A percentile compares a stretch with the other conserved stretches of the same genome.
These are phyloP conservation scores for Cephus sareptanus DNA, from an alignment of 2,888 invertebrate species.

Conservation along the genomic window DNA sequence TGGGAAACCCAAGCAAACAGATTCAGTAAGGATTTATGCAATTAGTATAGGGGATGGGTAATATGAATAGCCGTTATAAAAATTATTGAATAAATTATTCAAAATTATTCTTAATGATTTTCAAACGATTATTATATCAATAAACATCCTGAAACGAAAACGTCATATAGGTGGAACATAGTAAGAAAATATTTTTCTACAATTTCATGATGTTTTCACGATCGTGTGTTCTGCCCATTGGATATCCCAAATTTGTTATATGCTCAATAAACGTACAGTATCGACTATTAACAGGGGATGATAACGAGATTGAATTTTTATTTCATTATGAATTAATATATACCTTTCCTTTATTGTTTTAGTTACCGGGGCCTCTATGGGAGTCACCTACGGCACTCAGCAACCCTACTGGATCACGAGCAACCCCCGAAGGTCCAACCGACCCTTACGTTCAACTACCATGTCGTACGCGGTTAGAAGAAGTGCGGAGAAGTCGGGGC, in stretches of 20 bases:
- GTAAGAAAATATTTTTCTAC: too few species aligned
- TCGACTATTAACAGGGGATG: not conserved
- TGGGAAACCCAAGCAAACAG: not conserved
- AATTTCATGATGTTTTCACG: too few species aligned
- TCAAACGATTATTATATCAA: too few species aligned
- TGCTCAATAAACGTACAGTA: not conserved
- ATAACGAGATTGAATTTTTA: not conserved
- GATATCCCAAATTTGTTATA: not conserved
- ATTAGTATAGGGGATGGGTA: not conserved
- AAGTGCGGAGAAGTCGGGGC: not conserved
- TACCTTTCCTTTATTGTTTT: constrained; percentile 25
- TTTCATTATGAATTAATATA: not conserved
- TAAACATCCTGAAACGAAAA: too few species aligned
- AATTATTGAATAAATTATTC: not conserved
- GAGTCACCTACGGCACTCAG: constrained; percentile 35
- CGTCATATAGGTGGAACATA: too few species aligned
- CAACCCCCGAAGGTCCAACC: constrained; percentile 33
- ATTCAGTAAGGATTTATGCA: not conserved
- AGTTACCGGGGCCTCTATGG: constrained; percentile 50
- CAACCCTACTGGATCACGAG: constrained; percentile 34
- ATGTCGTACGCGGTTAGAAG: not conserved
- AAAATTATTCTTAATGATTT: too few species aligned
- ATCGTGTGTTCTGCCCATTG: not conserved
- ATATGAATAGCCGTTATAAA: not conserved
- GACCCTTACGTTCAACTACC: constrained; percentile 27